Percentiles rank a stretch among this genome's conserved stretches.
Evolutionary conservation across 2,888 invertebrate species (phyloP).

Genomic region (Eupeodes luniger): DNA sequence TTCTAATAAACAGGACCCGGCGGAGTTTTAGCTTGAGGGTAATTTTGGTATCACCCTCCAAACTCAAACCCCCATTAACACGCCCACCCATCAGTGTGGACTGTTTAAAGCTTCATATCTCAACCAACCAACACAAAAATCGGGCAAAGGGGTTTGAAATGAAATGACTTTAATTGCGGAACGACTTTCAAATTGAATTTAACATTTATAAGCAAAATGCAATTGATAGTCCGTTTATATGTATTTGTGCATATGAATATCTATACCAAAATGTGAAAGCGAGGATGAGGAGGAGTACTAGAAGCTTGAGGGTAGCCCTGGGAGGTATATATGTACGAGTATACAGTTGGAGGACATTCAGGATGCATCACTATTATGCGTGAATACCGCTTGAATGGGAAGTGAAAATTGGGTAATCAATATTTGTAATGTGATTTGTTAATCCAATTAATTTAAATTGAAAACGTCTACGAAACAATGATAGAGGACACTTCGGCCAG

Average conservation of each 20-base stretch:
- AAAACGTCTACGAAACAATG: constrained; percentile 69
- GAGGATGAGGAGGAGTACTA: no score
- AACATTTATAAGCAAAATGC: constrained; percentile 64
- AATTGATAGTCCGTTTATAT: constrained; percentile 51
- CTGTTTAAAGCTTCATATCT: constrained; percentile 20
- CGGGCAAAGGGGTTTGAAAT: background rate
- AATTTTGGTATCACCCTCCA: constrained; percentile 48
- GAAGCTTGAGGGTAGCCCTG: no score
- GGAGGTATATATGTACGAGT: no score
- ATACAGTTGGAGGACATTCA: background rate
- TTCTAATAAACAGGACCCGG: constrained; percentile 73
- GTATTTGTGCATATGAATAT: background rate
- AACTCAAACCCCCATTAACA: background rate
- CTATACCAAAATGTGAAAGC: background rate
- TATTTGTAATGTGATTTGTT: constrained; percentile 76
- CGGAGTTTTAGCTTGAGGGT: constrained; percentile 54
- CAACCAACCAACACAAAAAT: background rate
- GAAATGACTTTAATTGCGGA: constrained; percentile 64
- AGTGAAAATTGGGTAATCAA: constrained; percentile 76
- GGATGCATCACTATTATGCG: constrained; percentile 28
- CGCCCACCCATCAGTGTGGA: background rate
- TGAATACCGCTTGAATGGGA: constrained; percentile 45
- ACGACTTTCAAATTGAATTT: constrained; percentile 68
- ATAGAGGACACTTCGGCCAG: constrained; percentile 58
- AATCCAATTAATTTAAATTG: constrained; percentile 76